These are phyloP conservation scores for Thaleichthys pacificus DNA, from an alignment of 2,797 vertebrate species.

Conservation along the genomic window DNA sequence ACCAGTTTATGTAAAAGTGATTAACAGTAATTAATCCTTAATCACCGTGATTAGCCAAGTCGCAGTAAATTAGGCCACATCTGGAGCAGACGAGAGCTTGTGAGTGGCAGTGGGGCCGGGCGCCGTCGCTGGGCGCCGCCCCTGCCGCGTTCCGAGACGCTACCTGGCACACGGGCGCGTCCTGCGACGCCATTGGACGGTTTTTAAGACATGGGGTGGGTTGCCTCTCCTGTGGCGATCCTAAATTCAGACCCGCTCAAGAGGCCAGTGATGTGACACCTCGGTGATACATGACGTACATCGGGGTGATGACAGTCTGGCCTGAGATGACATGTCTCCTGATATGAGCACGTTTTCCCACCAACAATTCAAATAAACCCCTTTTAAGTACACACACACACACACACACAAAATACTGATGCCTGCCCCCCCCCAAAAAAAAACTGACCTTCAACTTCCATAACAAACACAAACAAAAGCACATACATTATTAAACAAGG, in stretches of 20 bases:
- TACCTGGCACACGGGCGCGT: slow-evolving; percentile 57
- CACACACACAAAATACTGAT: slow-evolving; percentile 14
- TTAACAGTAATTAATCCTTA: slow-evolving; percentile 99
- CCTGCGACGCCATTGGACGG: background rate
- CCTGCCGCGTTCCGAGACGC: slow-evolving; percentile 77
- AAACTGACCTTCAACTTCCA: slow-evolving; percentile 55
- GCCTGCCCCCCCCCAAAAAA: slow-evolving; percentile 14
- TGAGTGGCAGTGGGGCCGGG: slow-evolving; percentile 71
- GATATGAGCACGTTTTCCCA: background rate
- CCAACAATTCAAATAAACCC: background rate
- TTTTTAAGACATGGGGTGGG: slow-evolving; percentile 4
- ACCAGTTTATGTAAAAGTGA: slow-evolving; percentile 99
- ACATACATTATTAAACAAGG: slow-evolving; percentile 5
- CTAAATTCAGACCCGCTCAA: slow-evolving; percentile 8
- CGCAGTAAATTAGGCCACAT: slow-evolving; percentile 99
- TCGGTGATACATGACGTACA: background rate
- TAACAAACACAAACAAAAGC: slow-evolving; percentile 45
- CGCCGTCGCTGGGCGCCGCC: slow-evolving; percentile 76
- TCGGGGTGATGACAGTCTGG: too few relatives aligned
- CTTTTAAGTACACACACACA: background rate
- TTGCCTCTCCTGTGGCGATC: slow-evolving; percentile 1
- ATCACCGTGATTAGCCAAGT: slow-evolving; percentile 99
- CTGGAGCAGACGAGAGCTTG: slow-evolving; percentile 93
- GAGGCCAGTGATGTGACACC: slow-evolving; percentile 8
- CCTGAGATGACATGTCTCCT: background rate